A percentile compares a stretch with the other conserved stretches of the same genome.
Conservation (phyloP, 2,797 vertebrate genomes). For the Ptychadena robeensis region DNA sequence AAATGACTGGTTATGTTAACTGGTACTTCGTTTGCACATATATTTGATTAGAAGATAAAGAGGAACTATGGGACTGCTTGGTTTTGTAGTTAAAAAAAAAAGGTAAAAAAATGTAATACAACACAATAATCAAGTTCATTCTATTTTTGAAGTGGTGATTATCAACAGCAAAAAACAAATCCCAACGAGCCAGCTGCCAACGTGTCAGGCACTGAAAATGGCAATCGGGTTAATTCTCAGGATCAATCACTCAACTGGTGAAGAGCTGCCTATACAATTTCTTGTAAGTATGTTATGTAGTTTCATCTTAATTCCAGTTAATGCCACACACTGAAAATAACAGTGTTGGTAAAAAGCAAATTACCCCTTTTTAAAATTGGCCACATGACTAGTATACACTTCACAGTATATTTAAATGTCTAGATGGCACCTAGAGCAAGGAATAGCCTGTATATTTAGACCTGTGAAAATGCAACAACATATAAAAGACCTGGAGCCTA, state of each 20-base stretch:
- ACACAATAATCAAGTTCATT: neutral
- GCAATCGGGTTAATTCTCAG: neutral
- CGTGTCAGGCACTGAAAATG: neutral
- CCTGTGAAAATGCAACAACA: too few species aligned
- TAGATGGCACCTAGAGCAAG: too few species aligned
- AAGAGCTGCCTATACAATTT: neutral
- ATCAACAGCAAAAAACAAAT: slow-evolving; percentile 2
- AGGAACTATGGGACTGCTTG: neutral
- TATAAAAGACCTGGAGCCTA: too few species aligned
- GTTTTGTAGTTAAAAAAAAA: neutral
- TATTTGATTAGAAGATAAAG: neutral
- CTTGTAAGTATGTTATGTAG: neutral
- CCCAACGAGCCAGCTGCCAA: neutral
- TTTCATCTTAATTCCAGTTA: neutral
- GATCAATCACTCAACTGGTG: neutral
- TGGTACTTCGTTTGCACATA: neutral
- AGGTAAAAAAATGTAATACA: neutral
- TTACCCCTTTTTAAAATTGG: neutral
- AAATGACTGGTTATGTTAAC: too few species aligned
- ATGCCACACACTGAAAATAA: neutral
- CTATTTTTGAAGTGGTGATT: neutral
- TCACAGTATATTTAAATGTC: neutral
- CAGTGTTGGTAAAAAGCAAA: neutral
- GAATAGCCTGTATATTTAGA: too few species aligned
- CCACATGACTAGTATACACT: neutral